Conservation (phyloP, 2,113 vertebrate species). For the Callionymus lyra region DNA sequence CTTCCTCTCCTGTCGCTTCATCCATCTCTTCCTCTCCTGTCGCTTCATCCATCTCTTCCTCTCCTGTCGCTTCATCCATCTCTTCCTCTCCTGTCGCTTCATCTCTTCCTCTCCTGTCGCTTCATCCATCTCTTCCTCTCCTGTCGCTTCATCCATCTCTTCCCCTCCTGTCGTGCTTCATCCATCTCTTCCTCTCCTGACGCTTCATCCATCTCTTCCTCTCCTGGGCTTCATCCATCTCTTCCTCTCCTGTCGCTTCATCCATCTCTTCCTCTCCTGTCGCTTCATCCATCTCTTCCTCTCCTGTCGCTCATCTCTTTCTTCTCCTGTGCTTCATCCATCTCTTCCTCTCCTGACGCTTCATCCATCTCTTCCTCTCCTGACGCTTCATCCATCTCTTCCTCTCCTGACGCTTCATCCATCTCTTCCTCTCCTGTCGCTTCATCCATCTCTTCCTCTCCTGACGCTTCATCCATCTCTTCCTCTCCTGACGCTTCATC, state of each 20-base stretch:
- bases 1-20: background rate
- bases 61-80: background rate
- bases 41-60: background rate
- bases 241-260: too few relatives aligned
- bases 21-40: too few relatives aligned
- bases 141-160: background rate
- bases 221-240: background rate
- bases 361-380: background rate
- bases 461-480: background rate
- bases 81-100: too few relatives aligned
- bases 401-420: too few relatives aligned
- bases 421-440: background rate
- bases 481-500: background rate
- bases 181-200: too few relatives aligned
- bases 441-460: conserved; percentile 1
- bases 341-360: too few relatives aligned
- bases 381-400: background rate
- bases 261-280: background rate
- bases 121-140: conserved; percentile 1
- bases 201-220: background rate
- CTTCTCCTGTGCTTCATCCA: conserved; percentile 1
- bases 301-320: background rate
- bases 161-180: background rate
- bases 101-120: background rate
- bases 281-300: background rate